Evolutionary conservation across 2,888 invertebrate genomes (phyloP).

Genomic region (Agrypnus murinus): DNA sequence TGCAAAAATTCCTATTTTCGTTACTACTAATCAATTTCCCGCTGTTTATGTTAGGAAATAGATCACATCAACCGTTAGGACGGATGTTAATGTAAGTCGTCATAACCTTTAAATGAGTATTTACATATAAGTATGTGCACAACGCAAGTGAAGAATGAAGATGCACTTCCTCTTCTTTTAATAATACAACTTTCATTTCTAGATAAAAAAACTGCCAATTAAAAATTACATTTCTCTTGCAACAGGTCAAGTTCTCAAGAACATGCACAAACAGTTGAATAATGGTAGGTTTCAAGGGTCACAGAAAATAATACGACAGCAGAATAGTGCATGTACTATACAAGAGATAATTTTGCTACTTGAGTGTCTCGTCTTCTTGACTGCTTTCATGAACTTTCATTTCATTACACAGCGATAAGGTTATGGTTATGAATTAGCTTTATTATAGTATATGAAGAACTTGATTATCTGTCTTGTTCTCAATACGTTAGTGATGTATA

Average conservation of each 20-base stretch:
- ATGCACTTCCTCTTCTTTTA: slow-evolving; percentile 4
- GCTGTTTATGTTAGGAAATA: slow-evolving; percentile 31
- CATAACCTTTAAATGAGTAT: too few relatives aligned
- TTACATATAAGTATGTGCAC: too few relatives aligned
- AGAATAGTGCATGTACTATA: too few relatives aligned
- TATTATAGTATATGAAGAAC: too few relatives aligned
- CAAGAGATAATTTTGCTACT: slow-evolving; percentile 25
- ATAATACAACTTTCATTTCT: slow-evolving; percentile 32
- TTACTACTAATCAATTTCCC: too few relatives aligned
- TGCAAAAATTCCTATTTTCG: slow-evolving; percentile 11
- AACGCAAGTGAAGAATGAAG: slow-evolving; percentile 8
- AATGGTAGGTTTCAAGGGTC: slow-evolving; percentile 27
- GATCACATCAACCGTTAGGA: slow-evolving; percentile 41
- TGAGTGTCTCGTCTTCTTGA: slow-evolving; percentile 10
- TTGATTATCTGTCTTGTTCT: slow-evolving; percentile 17
- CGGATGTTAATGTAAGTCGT: background rate
- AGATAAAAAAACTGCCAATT: slow-evolving; percentile 30
- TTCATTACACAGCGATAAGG: background rate
- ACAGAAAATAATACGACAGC: slow-evolving; percentile 12
- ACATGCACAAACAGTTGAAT: slow-evolving; percentile 15
- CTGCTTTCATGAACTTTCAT: slow-evolving; percentile 9
- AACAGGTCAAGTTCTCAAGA: slow-evolving; percentile 38
- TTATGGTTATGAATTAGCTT: background rate
- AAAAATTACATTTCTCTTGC: slow-evolving; percentile 38
- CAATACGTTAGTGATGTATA: slow-evolving; percentile 1